A percentile compares a stretch with the other conserved stretches of the same genome.
phyloP scores from a whole-genome alignment of 1,140 invertebrate genomes.

The Hycleus phaleratus region DNA sequence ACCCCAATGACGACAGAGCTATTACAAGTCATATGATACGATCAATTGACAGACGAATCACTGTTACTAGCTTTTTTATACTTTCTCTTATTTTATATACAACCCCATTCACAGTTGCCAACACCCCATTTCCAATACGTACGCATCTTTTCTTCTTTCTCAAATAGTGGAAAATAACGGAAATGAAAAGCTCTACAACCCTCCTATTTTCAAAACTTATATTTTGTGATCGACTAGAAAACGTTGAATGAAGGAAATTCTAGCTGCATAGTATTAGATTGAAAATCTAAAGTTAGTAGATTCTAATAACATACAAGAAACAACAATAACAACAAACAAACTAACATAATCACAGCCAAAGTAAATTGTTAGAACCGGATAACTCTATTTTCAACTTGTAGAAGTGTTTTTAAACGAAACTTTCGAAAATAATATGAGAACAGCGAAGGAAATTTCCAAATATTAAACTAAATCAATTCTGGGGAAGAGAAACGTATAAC shows the following conservation, averaged over 20 bases:
- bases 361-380: background rate
- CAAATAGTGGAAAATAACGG: background rate
- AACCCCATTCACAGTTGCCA: no score
- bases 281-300: no score
- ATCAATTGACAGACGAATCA: constrained; percentile 8
- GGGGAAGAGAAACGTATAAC: no score
- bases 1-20: constrained; percentile 3
- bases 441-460: no score
- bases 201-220: background rate
- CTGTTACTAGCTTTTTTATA: background rate
- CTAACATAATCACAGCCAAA: no score
- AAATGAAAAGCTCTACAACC: background rate
- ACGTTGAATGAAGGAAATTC: background rate
- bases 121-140: no score
- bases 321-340: no score
- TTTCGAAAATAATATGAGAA: background rate
- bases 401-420: constrained; percentile 12
- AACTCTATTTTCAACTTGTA: constrained; percentile 17
- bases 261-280: background rate
- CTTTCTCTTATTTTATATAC: no score
- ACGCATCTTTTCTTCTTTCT: background rate
- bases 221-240: background rate
- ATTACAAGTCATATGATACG: constrained; percentile 10
- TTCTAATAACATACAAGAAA: no score
- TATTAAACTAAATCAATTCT: no score